Base-by-base conservation (phyloP, 2,113 vertebrate species). In the Thunnus thynnus region DNA sequence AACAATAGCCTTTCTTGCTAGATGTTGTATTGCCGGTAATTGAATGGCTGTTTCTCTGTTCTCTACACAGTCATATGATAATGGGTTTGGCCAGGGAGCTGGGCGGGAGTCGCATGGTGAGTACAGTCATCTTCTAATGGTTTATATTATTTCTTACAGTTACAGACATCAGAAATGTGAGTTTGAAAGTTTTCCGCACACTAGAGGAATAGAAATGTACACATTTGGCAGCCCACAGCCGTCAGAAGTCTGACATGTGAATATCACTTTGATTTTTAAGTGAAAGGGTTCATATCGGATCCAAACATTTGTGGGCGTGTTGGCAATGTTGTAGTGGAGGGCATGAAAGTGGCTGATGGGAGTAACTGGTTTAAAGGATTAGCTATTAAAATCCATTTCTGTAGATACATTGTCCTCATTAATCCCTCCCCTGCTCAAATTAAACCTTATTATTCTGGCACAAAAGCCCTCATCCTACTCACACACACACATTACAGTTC, bases 91-190 rank as follows among this genome's bases (percentile, higher is more conserved):
- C 11, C 98, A 99, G 84, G 98, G 98, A 94, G 95, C 97, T 41
- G 98, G 97, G 74, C 93, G 98, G 86, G 98, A 99, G 93, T 99
- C 98, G 75, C 98, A 99, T 71, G 98, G 98, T 99, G 96, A 99
- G 98, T 92, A 47, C 13, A 11, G 20, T 50, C 27, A 11, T 76
- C 50, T 27, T 69, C 12, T 62, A 25, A 30, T 52, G 30, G 11
- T 44, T 66, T 56, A 10, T 36, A 8, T 22, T 46, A 41, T 41
- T 7, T 41, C 36, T 9, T 41, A 41, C 8, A 8, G 13, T 51
- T 46, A n/a, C 14, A 20, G 44, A 25, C 76, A 16, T 46, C 17
- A 54, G 16, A 61, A 48, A 61, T 76, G 22, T 61, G 20, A 47
- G 14, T 57, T 27, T 48, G 16, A 27, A 54, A 25, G 9, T 13